Conservation (phyloP, 2,797 vertebrate genomes). For the Eleutherodactylus coqui region DNA sequence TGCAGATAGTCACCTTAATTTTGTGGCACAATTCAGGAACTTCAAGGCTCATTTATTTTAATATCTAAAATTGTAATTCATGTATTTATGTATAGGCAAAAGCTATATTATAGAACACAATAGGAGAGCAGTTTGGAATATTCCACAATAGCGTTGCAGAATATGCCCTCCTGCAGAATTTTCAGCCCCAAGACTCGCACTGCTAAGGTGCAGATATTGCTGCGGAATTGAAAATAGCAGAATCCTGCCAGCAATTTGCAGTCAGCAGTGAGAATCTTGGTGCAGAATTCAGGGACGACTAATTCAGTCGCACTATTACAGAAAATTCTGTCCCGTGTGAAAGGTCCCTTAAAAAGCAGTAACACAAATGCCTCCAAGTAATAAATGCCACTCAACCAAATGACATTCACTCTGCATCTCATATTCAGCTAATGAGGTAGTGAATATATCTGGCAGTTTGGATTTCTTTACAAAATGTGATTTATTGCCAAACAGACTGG, state of each 20-base stretch:
- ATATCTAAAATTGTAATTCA: neutral
- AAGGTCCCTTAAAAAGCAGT: slow-evolving; percentile 38
- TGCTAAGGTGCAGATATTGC: no score
- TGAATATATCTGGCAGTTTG: slow-evolving; percentile 58
- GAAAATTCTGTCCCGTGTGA: no score
- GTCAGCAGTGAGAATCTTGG: no score
- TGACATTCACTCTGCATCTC: slow-evolving; percentile 52
- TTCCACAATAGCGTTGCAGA: no score
- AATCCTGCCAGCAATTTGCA: no score
- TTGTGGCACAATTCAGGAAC: neutral
- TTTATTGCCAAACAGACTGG: slow-evolving; percentile 54
- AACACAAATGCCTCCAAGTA: slow-evolving; percentile 16
- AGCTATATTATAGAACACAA: neutral
- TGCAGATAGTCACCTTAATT: neutral
- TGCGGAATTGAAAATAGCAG: no score
- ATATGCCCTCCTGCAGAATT: no score
- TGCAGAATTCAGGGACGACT: no score
- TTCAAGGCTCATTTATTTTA: neutral
- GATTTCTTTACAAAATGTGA: slow-evolving; percentile 55
- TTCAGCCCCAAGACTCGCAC: no score
- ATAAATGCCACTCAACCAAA: slow-evolving; percentile 37
- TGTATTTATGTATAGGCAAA: neutral
- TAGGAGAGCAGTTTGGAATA: slow-evolving; percentile 15
- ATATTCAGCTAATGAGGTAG: slow-evolving; percentile 52
- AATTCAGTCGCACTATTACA: no score